Evolutionary conservation across 2,113 vertebrate genomes (phyloP).

Genomic region (Microtus pennsylvanicus): DNA sequence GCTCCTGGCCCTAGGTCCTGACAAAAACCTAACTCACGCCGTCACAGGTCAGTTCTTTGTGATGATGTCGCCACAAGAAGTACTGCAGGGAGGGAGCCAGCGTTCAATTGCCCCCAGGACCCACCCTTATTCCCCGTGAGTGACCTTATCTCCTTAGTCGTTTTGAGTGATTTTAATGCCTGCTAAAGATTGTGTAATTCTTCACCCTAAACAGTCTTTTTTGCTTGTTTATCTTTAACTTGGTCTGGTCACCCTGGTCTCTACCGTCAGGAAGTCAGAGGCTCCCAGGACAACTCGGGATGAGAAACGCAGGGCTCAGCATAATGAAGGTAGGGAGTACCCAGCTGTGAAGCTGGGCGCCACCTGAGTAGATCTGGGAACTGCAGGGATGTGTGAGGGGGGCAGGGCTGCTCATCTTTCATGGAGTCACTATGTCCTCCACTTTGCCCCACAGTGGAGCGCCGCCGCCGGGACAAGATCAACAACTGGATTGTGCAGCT

Average conservation of each 20-base stretch:
- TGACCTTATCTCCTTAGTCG: conserved; percentile 23
- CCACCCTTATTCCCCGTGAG: conserved; percentile 95
- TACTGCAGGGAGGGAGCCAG: conserved; percentile 92
- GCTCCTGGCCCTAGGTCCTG: not conserved
- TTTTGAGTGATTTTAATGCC: not conserved
- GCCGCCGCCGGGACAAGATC: conserved; percentile 95
- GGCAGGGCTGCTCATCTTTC: not conserved
- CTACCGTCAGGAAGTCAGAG: conserved; percentile 91
- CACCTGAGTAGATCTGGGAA: not conserved
- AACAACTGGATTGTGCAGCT: conserved; percentile 99
- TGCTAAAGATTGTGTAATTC: not conserved
- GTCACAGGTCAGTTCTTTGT: conserved; percentile 94
- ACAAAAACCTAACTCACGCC: not conserved
- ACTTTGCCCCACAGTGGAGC: conserved; percentile 89
- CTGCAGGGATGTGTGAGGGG: not conserved
- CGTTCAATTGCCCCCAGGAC: conserved; percentile 94
- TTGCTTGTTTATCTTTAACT: not conserved
- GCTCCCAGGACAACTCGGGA: conserved; percentile 93
- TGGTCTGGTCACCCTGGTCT: not conserved
- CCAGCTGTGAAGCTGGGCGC: rapidly evolving
- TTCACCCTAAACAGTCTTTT: not conserved
- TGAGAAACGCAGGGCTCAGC: conserved; percentile 95
- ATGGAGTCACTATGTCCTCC: not conserved
- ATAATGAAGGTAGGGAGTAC: conserved; percentile 92
- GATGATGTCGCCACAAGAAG: conserved; percentile 98